Conservation (phyloP, 2,113 vertebrate genomes). For the Microtus oregoni region DNA sequence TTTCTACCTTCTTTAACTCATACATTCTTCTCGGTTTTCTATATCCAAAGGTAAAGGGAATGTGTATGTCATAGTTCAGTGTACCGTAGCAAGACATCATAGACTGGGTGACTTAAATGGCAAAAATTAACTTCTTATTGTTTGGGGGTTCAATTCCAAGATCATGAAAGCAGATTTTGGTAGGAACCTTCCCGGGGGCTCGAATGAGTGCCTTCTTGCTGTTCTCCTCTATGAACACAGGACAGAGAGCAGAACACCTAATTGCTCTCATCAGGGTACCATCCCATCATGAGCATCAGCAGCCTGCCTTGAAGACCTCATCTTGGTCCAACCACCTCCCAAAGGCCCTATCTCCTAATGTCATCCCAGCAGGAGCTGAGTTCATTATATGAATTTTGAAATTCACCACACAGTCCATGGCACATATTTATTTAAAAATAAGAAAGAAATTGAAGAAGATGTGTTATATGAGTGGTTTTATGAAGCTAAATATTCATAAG, state of each 20-base stretch:
- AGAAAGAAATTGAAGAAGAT: not conserved
- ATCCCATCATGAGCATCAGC: not conserved
- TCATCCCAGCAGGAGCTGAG: not conserved
- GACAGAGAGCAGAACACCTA: not conserved
- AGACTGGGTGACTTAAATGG: not conserved
- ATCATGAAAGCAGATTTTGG: not conserved
- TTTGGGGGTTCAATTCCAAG: not conserved
- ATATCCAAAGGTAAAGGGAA: not conserved
- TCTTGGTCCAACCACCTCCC: not conserved
- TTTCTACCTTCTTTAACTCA: not conserved
- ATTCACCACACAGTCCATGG: not conserved
- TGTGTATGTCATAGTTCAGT: not conserved
- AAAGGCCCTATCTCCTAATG: not conserved
- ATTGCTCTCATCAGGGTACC: not conserved
- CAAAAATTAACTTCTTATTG: not conserved
- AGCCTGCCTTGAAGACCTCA: not conserved
- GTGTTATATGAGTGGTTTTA: not conserved
- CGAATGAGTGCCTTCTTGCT: not conserved
- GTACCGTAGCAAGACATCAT: not conserved
- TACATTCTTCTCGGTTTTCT: not conserved
- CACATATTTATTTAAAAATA: slow-evolving; percentile 28
- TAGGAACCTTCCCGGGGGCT: not conserved
- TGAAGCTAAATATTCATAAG: not conserved
- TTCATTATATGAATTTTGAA: not conserved
- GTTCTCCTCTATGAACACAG: not conserved